Evolutionary conservation across 2,888 invertebrate species (phyloP).

Genomic region (Melinopterus prodromus): DNA sequence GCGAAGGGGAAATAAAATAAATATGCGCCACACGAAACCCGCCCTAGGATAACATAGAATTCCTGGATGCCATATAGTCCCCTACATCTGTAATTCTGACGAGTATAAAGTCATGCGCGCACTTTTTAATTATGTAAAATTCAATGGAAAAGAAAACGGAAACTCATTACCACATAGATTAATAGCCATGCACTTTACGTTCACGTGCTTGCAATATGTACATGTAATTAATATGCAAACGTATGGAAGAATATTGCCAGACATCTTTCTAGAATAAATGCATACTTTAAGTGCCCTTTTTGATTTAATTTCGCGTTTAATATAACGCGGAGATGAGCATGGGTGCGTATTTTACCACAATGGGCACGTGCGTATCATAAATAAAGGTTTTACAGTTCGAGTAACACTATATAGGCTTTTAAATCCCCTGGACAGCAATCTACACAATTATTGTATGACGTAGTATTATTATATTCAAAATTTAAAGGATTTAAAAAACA

Average conservation of each 20-base stretch:
- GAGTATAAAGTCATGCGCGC: not conserved
- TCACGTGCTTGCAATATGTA: not conserved
- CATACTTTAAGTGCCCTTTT: not conserved
- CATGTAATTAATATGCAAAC: not conserved
- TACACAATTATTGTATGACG: not conserved
- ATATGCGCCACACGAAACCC: not conserved
- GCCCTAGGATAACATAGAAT: not conserved
- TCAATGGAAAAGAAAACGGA: not conserved
- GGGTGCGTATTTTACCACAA: not conserved
- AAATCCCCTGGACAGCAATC: not conserved
- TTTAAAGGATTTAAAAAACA: not conserved
- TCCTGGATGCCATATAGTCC: not conserved
- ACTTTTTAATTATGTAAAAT: not conserved
- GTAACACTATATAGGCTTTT: not conserved
- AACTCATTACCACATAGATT: not conserved
- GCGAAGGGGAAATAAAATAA: not conserved
- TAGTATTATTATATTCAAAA: not conserved
- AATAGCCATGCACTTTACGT: not conserved
- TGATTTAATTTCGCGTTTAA: constrained; percentile 4
- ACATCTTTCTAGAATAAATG: not conserved
- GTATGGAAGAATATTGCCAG: not conserved
- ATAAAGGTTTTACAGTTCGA: not conserved
- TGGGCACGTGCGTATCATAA: not conserved
- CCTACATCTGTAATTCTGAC: not conserved
- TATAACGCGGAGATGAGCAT: constrained; percentile 4